Conservation (phyloP, 2,113 vertebrate genomes). For the Hippocampus abdominalis region DNA sequence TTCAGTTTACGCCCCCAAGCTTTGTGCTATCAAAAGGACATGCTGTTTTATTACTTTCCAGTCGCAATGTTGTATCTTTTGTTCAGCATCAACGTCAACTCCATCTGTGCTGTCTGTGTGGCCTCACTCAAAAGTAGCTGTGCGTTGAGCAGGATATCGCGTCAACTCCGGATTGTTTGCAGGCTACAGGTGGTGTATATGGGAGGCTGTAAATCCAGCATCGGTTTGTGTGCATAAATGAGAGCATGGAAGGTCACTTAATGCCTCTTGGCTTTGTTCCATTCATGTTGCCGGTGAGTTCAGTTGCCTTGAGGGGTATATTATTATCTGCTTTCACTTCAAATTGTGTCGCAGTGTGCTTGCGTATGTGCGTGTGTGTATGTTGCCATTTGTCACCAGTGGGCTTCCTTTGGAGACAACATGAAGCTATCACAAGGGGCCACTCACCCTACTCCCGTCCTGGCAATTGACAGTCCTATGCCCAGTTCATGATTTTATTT, state of each 20-base stretch:
- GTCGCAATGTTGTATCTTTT: not conserved
- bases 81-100: not conserved
- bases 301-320: slow-evolving; percentile 17
- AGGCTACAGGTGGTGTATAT: slow-evolving; percentile 50
- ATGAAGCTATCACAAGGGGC: slow-evolving; percentile 8
- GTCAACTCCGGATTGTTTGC: slow-evolving; percentile 28
- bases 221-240: slow-evolving; percentile 27
- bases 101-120: not conserved
- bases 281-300: slow-evolving; percentile 28
- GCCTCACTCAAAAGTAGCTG: not conserved
- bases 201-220: slow-evolving; percentile 52
- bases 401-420: slow-evolving; percentile 1
- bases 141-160: slow-evolving; percentile 61
- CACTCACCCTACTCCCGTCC: not conserved
- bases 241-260: slow-evolving; percentile 35
- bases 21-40: too few relatives aligned
- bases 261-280: slow-evolving; percentile 37
- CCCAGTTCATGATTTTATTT: slow-evolving; percentile 36
- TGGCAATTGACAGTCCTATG: slow-evolving; percentile 19
- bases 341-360: not conserved
- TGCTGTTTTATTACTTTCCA: not conserved
- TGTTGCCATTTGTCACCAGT: slow-evolving; percentile 3
- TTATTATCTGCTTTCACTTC: slow-evolving; percentile 25
- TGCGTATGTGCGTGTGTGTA: not conserved
- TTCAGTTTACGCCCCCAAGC: too few relatives aligned